Conservation (phyloP, 2,888 invertebrate genomes). For the Hartigia nigra region DNA sequence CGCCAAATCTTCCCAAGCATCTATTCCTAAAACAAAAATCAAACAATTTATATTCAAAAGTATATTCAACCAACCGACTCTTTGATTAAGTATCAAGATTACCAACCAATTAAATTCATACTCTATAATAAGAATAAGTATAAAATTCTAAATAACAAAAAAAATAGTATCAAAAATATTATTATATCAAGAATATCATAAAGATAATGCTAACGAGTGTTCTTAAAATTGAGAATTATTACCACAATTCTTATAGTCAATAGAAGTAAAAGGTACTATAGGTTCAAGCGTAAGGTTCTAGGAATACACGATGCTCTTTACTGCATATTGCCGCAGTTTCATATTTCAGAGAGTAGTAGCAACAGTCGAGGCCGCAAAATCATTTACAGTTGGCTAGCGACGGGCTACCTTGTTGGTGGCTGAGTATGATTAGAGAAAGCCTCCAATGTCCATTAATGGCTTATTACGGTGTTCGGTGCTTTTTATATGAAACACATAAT, state of each 20-base stretch:
- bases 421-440: background rate
- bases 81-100: background rate
- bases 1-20: slow-evolving; percentile 16
- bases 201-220: background rate
- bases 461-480: slow-evolving; percentile 21
- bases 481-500: slow-evolving; percentile 14
- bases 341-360: slow-evolving; percentile 34
- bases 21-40: background rate
- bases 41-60: background rate
- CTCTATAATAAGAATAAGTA: background rate
- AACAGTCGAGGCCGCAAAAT: slow-evolving; percentile 4
- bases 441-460: slow-evolving; percentile 14
- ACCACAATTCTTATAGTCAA: slow-evolving; percentile 7
- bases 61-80: background rate
- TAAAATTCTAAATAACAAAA: background rate
- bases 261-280: slow-evolving; percentile 17
- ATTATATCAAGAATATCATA: background rate
- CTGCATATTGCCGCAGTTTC: slow-evolving; percentile 49
- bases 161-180: background rate
- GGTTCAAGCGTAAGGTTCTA: slow-evolving; percentile 29
- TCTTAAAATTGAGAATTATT: slow-evolving; percentile 37
- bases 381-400: background rate
- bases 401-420: background rate
- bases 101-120: background rate
- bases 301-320: slow-evolving; percentile 39